phyloP scores from a whole-genome alignment of 2,888 invertebrate genomes.

The Deilephila elpenor region DNA sequence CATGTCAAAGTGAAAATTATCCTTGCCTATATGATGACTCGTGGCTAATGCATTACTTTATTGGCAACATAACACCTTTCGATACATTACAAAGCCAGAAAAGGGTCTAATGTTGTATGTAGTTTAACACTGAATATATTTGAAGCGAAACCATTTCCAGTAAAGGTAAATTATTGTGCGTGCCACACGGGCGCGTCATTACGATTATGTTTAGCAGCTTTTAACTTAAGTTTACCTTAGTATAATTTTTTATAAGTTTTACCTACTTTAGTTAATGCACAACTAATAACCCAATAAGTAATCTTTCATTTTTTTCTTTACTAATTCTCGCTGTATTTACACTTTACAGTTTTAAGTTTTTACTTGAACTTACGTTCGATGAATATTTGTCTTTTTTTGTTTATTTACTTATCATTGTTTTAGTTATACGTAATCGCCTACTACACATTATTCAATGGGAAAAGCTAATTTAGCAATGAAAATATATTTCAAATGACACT shows the following conservation, averaged over 20 bases:
- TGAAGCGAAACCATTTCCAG: constrained; percentile 63
- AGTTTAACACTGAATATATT: constrained; percentile 51
- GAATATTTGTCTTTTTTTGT: constrained; percentile 48
- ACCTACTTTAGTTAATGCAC: constrained; percentile 76
- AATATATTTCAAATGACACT: constrained; percentile 80
- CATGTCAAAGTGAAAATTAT: constrained; percentile 47
- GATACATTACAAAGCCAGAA: constrained; percentile 35
- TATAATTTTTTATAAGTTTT: constrained; percentile 67
- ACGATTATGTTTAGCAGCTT: constrained; percentile 78
- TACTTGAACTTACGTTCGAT: constrained; percentile 38
- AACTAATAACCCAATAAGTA: constrained; percentile 71
- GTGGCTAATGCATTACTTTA: constrained; percentile 32
- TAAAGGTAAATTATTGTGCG: constrained; percentile 57
- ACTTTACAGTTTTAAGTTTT: constrained; percentile 51
- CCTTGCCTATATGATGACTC: constrained; percentile 42
- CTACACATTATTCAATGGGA: constrained; percentile 80
- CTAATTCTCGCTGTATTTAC: constrained; percentile 56
- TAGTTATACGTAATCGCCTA: constrained; percentile 77
- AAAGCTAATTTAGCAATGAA: constrained; percentile 74
- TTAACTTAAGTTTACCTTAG: constrained; percentile 72
- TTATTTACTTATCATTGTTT: constrained; percentile 63
- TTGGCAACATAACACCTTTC: constrained; percentile 39
- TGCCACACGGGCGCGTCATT: constrained; percentile 56
- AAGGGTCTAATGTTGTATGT: constrained; percentile 48
- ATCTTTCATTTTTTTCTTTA: constrained; percentile 58